These are phyloP conservation scores for Otus scops DNA, from an alignment of 2,797 vertebrate genomes.

Conservation along the genomic window DNA sequence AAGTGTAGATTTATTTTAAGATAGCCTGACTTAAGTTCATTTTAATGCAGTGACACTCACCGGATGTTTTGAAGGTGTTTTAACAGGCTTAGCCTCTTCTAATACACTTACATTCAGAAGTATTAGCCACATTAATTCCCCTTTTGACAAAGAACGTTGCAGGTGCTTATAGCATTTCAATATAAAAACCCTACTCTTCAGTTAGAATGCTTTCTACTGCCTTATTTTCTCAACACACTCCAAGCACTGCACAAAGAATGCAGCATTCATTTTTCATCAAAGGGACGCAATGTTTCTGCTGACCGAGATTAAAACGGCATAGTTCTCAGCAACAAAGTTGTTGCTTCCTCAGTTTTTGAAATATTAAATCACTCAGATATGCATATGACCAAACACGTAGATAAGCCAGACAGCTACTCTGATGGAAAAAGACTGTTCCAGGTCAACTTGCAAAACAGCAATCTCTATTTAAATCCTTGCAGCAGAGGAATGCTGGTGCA, in stretches of 20 bases:
- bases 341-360: background rate
- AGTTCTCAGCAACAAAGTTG: background rate
- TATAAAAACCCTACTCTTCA: background rate
- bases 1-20: constrained; percentile 47
- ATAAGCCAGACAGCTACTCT: background rate
- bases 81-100: background rate
- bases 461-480: background rate
- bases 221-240: background rate
- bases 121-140: background rate
- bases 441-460: constrained; percentile 18
- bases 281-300: background rate
- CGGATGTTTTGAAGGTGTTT: constrained; percentile 44
- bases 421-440: constrained; percentile 49
- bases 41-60: constrained; percentile 45
- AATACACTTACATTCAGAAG: background rate
- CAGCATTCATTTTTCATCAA: constrained; percentile 42
- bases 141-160: background rate
- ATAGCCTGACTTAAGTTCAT: constrained; percentile 22
- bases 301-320: background rate
- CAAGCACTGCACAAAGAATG: background rate
- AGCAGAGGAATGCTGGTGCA: background rate
- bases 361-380: background rate
- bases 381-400: background rate
- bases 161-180: accelerated
- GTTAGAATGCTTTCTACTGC: background rate